Evolutionary conservation across 2,888 invertebrate species (phyloP).

Genomic region (Creontiades dilutus): DNA sequence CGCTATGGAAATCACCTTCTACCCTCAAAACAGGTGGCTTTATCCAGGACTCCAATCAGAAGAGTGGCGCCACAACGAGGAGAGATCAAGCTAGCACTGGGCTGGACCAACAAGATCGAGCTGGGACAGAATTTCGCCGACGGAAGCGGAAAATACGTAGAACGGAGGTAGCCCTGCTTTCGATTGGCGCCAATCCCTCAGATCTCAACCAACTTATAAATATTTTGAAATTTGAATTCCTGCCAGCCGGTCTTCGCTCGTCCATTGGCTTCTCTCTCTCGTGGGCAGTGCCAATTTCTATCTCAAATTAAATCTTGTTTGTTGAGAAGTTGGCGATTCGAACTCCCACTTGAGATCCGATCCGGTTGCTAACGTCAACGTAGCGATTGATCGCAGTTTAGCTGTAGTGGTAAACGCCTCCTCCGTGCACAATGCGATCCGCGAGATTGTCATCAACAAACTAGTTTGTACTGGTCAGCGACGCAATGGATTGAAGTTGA

Average conservation of each 20-base stretch:
- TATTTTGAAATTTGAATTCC: conserved; percentile 39
- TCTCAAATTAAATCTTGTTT: conserved; percentile 32
- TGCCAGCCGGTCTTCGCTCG: neutral
- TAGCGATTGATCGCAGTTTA: conserved; percentile 15
- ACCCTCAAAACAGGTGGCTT: neutral
- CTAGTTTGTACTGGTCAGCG: conserved; percentile 15
- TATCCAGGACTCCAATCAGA: neutral
- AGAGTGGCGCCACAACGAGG: neutral
- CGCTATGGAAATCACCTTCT: neutral
- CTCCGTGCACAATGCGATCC: neutral
- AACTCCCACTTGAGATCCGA: neutral
- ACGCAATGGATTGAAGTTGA: neutral
- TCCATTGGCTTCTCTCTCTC: conserved; percentile 17
- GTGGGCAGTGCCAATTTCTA: neutral
- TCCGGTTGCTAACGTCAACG: neutral
- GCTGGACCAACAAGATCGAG: neutral
- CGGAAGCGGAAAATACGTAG: neutral
- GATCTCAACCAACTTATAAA: neutral
- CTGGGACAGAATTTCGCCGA: neutral
- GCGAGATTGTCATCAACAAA: neutral
- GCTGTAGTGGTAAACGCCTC: neutral
- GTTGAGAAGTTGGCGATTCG: neutral
- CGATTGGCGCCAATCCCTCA: conserved; percentile 5
- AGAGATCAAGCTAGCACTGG: neutral
- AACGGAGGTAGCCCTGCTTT: neutral